A percentile compares a stretch with the other conserved stretches of the same genome.
These are phyloP conservation scores for Steinernema carpocapsae DNA, from an alignment of 2,888 invertebrate species.

Conservation along the genomic window DNA sequence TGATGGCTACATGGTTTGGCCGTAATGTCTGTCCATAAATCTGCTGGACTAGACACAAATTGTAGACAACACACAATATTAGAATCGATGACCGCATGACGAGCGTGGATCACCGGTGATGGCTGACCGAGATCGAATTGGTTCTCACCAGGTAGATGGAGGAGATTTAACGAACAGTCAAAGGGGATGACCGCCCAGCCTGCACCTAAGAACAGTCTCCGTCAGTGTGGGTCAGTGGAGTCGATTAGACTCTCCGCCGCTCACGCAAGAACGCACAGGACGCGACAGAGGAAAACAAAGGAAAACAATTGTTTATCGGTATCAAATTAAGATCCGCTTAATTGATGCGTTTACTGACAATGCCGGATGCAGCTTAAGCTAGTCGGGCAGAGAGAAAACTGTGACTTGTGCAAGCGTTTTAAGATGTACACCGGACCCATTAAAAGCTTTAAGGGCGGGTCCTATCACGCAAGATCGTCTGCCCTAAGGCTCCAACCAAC, in stretches of 20 bases:
- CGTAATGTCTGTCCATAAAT: background rate
- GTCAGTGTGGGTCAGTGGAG: background rate
- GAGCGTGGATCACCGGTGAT: too few species aligned
- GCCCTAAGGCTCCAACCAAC: constrained; percentile 27
- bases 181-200: too few species aligned
- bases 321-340: background rate
- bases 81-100: constrained; percentile 32
- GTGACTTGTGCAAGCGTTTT: background rate
- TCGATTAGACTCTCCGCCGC: background rate
- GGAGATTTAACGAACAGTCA: background rate
- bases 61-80: background rate
- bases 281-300: background rate
- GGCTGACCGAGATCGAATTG: constrained; percentile 1
- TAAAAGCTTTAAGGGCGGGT: background rate
- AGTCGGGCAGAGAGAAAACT: background rate
- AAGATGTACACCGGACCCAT: constrained; percentile 13
- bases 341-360: background rate
- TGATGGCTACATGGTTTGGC: constrained; percentile 64
- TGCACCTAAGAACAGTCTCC: background rate
- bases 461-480: background rate
- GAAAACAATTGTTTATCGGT: constrained; percentile 15
- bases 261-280: background rate
- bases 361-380: background rate
- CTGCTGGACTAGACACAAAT: background rate
- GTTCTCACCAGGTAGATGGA: constrained; percentile 7